Conservation (phyloP, 2,113 vertebrate species). For the Myiopsitta monachus region DNA sequence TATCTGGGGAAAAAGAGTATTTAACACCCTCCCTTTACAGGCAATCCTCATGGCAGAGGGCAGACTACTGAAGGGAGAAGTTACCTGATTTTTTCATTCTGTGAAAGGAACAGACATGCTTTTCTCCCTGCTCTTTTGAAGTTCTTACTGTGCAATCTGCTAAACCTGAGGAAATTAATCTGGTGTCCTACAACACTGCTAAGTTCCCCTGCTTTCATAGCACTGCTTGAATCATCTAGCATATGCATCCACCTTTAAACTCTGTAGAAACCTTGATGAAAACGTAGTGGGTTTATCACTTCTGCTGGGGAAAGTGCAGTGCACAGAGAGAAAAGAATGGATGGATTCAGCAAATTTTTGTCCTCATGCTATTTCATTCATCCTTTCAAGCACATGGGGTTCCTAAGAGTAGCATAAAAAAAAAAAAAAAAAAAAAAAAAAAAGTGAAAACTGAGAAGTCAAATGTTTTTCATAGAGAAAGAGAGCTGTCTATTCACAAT, state of each 20-base stretch:
- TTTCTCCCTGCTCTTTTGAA: not conserved
- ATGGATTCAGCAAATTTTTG: not conserved
- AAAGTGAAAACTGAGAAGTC: not conserved
- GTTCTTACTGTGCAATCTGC: not conserved
- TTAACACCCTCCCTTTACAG: not conserved
- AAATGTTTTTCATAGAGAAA: not conserved
- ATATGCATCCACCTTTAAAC: not conserved
- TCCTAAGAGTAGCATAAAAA: not conserved
- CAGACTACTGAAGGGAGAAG: not conserved
- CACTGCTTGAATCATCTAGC: not conserved
- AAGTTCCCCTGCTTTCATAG: not conserved
- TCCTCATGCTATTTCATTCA: not conserved
- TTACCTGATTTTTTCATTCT: not conserved
- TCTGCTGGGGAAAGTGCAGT: not conserved
- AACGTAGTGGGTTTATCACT: not conserved
- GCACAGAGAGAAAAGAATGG: not conserved
- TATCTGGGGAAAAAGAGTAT: not conserved
- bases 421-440: not conserved
- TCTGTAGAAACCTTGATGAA: not conserved
- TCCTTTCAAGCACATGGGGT: not conserved
- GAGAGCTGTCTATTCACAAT: not conserved
- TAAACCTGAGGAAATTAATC: not conserved
- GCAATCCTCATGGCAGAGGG: accelerated
- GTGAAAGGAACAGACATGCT: not conserved
- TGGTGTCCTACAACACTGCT: not conserved